Evolutionary conservation across 2,797 vertebrate species (phyloP).

Genomic region (Pseudochirops cupreus): DNA sequence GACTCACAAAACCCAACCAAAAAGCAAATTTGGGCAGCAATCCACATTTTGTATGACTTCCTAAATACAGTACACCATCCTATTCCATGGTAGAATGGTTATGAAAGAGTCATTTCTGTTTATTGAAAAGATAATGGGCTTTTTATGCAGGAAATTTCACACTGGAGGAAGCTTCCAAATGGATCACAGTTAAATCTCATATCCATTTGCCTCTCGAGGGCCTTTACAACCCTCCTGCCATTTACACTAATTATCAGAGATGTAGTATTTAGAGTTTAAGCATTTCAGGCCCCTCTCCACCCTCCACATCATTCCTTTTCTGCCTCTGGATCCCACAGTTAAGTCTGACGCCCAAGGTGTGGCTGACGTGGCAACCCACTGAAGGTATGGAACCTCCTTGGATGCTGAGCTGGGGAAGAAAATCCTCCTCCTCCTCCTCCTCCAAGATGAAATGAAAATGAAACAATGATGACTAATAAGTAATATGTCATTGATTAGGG

Average conservation of each 20-base stretch:
- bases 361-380: fast-evolving
- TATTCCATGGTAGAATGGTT: not conserved
- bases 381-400: not conserved
- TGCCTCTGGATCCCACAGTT: not conserved
- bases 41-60: not conserved
- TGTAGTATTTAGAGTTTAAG: not conserved
- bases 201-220: not conserved
- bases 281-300: conserved; percentile 12
- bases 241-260: not conserved
- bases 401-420: not conserved
- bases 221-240: not conserved
- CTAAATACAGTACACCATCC: not conserved
- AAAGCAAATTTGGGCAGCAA: not conserved
- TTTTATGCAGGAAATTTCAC: conserved; percentile 12
- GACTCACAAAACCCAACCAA: not conserved
- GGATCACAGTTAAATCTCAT: conserved; percentile 17
- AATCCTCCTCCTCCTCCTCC: not conserved
- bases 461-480: not conserved
- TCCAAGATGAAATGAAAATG: not conserved
- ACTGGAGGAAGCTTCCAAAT: not conserved
- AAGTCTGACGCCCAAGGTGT: not conserved
- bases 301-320: not conserved
- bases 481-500: not conserved
- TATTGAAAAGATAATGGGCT: conserved; percentile 8
- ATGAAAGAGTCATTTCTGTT: conserved; percentile 6